phyloP scores from a whole-genome alignment of 2,888 invertebrate species.

The Cephus runcator region DNA sequence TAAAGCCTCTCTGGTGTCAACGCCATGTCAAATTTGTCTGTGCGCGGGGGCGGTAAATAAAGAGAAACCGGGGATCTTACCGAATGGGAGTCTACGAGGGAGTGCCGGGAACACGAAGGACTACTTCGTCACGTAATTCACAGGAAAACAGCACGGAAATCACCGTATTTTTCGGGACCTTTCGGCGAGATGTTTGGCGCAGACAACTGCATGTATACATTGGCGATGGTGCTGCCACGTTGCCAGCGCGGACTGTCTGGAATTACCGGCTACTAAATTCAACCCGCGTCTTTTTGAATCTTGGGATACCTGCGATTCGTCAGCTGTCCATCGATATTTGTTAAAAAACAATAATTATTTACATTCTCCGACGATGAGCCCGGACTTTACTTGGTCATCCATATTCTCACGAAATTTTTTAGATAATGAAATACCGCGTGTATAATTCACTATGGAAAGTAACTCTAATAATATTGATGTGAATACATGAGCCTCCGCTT shows the following conservation, averaged over 20 bases:
- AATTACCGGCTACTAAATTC: background rate
- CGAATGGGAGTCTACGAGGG: slow-evolving; percentile 22
- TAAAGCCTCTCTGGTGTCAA: slow-evolving; percentile 28
- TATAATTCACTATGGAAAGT: background rate
- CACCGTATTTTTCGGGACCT: slow-evolving; percentile 25
- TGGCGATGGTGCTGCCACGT: slow-evolving; percentile 41
- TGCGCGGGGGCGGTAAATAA: slow-evolving; percentile 30
- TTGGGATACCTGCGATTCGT: background rate
- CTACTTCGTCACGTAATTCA: slow-evolving; percentile 25
- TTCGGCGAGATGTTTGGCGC: slow-evolving; percentile 30
- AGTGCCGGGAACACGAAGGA: slow-evolving; percentile 11
- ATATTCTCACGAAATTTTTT: background rate
- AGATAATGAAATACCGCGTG: background rate
- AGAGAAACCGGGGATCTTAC: slow-evolving; percentile 42
- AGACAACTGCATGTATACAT: slow-evolving; percentile 58
- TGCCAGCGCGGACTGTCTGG: background rate
- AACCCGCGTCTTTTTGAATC: background rate
- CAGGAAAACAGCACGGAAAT: slow-evolving; percentile 32
- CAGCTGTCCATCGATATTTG: background rate
- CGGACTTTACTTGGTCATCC: background rate
- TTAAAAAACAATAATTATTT: background rate
- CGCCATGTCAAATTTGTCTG: slow-evolving; percentile 47
- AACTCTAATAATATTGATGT: background rate
- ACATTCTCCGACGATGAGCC: background rate
- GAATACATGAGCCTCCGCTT: background rate